Evolutionary conservation across 2,797 vertebrate species (phyloP).

Genomic region (Zalophus californianus): DNA sequence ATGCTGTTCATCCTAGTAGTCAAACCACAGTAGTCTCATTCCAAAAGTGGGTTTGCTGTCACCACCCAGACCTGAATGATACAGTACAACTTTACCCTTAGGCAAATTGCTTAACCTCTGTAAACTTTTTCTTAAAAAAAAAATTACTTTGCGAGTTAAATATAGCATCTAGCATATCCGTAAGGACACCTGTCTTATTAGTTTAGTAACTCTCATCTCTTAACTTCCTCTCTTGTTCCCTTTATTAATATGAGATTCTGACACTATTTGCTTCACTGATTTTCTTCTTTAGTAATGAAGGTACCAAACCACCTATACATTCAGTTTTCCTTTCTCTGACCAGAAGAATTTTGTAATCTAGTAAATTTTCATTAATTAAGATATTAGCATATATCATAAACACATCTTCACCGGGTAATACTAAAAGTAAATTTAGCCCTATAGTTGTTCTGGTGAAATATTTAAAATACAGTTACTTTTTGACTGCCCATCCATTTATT

Average conservation of each 20-base stretch:
- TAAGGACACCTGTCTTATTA: not conserved
- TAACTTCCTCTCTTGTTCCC: not conserved
- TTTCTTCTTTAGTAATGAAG: conserved; percentile 31
- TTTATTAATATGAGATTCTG: not conserved
- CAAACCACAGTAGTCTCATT: not conserved
- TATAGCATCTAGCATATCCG: not conserved
- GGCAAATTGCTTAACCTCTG: not conserved
- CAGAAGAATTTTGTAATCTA: conserved; percentile 26
- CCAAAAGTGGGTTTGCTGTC: conserved; percentile 6
- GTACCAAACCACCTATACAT: not conserved
- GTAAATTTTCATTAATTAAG: conserved; percentile 51
- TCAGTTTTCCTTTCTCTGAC: conserved; percentile 39
- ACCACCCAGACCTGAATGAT: not conserved
- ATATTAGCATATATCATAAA: not conserved
- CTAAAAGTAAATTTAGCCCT: conserved; percentile 40
- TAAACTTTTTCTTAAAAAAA: not conserved
- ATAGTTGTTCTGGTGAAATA: conserved; percentile 24
- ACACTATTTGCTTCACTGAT: not conserved
- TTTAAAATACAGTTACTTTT: conserved; percentile 32
- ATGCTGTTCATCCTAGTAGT: conserved; percentile 34
- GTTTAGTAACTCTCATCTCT: not conserved
- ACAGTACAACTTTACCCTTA: not conserved
- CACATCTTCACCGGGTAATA: conserved; percentile 40
- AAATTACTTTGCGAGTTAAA: conserved; percentile 29
- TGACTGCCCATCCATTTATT: not conserved